Conservation (phyloP, 53 echinoderm and acorn worm genomes). For the Apostichopus leukothele region DNA sequence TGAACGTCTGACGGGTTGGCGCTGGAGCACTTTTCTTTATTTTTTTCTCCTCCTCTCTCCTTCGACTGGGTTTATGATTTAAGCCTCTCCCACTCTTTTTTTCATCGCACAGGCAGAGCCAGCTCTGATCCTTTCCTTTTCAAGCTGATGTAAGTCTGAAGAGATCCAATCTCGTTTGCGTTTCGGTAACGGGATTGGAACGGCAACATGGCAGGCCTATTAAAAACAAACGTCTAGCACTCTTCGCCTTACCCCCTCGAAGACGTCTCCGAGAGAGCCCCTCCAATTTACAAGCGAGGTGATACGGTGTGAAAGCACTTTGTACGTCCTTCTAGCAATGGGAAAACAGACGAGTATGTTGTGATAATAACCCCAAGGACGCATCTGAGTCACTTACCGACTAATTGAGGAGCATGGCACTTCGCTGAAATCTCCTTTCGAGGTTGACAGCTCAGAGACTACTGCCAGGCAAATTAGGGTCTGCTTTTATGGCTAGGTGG, state of each 20-base stretch:
- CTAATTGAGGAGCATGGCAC: constrained; percentile 43
- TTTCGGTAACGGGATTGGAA: constrained; percentile 37
- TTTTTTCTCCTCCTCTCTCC: not conserved
- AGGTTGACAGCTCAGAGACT: constrained; percentile 33
- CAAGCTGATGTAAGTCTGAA: constrained; percentile 30
- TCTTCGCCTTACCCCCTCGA: not conserved
- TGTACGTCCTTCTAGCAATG: constrained; percentile 37
- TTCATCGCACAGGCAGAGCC: too few species aligned
- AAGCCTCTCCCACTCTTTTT: not conserved
- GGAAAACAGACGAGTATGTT: constrained; percentile 48
- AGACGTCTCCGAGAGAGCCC: constrained; percentile 14
- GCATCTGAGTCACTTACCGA: constrained; percentile 46
- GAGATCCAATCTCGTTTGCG: constrained; percentile 41
- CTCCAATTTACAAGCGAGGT: constrained; percentile 35
- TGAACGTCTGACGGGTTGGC: not conserved
- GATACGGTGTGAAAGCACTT: constrained; percentile 46
- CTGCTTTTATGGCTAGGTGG: constrained; percentile 32
- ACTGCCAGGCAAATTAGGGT: constrained; percentile 44
- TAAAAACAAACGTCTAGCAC: constrained; percentile 38
- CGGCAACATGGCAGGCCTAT: constrained; percentile 34
- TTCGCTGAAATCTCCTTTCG: not conserved
- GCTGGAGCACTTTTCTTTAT: not conserved
- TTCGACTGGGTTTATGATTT: not conserved
- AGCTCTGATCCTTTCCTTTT: not conserved
- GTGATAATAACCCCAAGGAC: constrained; percentile 46